Percentiles rank a stretch among this genome's conserved stretches.
Evolutionary conservation across 2,113 vertebrate genomes (phyloP).

Genomic region (Oncorhynchus gorbuscha): DNA sequence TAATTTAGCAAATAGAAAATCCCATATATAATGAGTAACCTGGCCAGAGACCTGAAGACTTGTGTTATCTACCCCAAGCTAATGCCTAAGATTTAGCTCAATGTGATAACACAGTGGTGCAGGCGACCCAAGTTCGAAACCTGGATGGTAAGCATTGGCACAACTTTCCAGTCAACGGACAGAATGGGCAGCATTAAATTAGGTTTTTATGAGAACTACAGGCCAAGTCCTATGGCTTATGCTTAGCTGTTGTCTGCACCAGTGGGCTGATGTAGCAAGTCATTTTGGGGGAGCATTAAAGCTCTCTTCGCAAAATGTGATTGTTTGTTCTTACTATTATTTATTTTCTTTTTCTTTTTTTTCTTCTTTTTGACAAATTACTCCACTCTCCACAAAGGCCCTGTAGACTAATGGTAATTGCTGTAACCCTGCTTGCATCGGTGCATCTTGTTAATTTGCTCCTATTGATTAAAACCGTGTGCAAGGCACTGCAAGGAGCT

Average conservation of each 20-base stretch:
- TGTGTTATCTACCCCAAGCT: no score
- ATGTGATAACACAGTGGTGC: no score
- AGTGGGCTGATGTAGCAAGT: not conserved
- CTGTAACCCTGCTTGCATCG: constrained; percentile 55
- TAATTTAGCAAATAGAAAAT: no score
- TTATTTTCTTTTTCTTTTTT: constrained; percentile 23
- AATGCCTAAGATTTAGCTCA: no score
- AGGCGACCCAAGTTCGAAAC: no score
- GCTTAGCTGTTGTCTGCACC: not conserved
- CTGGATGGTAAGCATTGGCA: no score
- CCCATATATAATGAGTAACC: no score
- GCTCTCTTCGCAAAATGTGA: constrained; percentile 20
- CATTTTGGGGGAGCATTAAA: not conserved
- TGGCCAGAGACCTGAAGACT: no score
- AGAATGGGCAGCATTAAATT: not conserved
- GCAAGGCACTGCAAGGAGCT: constrained; percentile 65
- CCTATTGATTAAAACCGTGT: constrained; percentile 66
- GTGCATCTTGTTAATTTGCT: constrained; percentile 67
- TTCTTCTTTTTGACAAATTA: constrained; percentile 52
- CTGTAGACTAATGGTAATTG: constrained; percentile 65
- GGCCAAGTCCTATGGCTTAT: no score
- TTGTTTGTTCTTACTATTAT: constrained; percentile 40
- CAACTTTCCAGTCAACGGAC: no score
- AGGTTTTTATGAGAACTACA: not conserved
- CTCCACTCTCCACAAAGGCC: constrained; percentile 48